A percentile compares a stretch with the other conserved stretches of the same genome.
Evolutionary conservation across 2,113 vertebrate species (phyloP).

Genomic region (Oncorhynchus tshawytscha): DNA sequence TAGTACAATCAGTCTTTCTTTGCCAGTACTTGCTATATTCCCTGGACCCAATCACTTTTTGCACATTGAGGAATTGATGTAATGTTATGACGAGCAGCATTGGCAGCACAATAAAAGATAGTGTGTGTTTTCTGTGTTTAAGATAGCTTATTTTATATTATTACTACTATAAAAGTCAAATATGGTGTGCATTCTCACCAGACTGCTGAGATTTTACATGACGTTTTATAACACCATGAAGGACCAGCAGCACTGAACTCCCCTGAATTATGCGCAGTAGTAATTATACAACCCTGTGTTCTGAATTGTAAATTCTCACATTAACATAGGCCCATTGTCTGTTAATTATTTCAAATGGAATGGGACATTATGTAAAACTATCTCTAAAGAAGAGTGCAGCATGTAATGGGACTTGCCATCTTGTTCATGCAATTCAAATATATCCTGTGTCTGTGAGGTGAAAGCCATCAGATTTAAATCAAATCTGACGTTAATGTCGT

Average conservation of each 20-base stretch:
- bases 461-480: slow-evolving; percentile 74
- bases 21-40: too few species aligned
- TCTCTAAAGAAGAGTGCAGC: slow-evolving; percentile 75
- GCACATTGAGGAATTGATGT: too few species aligned
- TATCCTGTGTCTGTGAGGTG: slow-evolving; percentile 61
- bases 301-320: slow-evolving; percentile 78
- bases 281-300: slow-evolving; percentile 70
- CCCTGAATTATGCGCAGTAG: slow-evolving; percentile 64
- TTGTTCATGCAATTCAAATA: slow-evolving; percentile 81
- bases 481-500: slow-evolving; percentile 57
- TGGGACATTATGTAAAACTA: slow-evolving; percentile 78
- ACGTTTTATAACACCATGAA: slow-evolving; percentile 40
- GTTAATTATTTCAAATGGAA: slow-evolving; percentile 80
- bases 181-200: slow-evolving; percentile 37
- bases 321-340: slow-evolving; percentile 78
- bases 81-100: too few species aligned
- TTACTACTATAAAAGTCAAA: slow-evolving; percentile 11
- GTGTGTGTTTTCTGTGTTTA: too few species aligned
- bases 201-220: slow-evolving; percentile 50
- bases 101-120: too few species aligned
- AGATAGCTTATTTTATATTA: background rate
- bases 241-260: slow-evolving; percentile 4
- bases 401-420: slow-evolving; percentile 79
- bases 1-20: too few species aligned
- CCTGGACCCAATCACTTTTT: too few species aligned